A percentile compares a stretch with the other conserved stretches of the same genome.
Evolutionary conservation across 2,113 vertebrate species (phyloP).

Genomic region (Canis aureus): DNA sequence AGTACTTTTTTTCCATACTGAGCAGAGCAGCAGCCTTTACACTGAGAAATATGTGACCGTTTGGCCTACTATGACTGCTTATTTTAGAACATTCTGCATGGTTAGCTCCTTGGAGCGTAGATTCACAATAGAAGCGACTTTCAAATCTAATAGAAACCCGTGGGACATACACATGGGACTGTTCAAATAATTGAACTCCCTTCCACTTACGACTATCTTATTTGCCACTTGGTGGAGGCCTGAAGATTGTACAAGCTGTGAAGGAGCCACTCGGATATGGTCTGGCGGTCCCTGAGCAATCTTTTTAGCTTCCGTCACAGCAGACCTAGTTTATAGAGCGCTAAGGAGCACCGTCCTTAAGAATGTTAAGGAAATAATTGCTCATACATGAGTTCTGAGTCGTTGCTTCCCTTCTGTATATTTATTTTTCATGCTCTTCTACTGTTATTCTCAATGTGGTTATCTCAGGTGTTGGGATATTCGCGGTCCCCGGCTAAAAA

Average conservation of each 20-base stretch:
- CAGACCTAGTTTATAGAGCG: conserved; percentile 44
- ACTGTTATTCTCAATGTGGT: not conserved
- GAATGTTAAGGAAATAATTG: conserved; percentile 47
- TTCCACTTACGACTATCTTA: conserved; percentile 1
- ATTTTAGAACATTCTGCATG: conserved; percentile 13
- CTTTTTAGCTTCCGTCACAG: conserved; percentile 31
- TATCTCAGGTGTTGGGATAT: not conserved
- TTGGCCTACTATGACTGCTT: not conserved
- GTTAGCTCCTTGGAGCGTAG: conserved; percentile 29
- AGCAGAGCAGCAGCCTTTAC: not conserved
- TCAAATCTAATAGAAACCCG: conserved; percentile 39
- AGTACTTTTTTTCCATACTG: not conserved
- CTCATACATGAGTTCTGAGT: conserved; percentile 7
- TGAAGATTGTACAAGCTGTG: conserved; percentile 22
- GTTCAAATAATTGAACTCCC: conserved; percentile 63
- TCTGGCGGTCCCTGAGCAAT: conserved; percentile 56
- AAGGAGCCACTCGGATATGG: conserved; percentile 35
- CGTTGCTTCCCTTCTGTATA: not conserved
- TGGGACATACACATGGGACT: conserved; percentile 8
- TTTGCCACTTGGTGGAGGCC: conserved; percentile 52
- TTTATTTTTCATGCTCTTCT: not conserved
- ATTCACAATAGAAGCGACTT: conserved; percentile 49
- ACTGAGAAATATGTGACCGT: not conserved
- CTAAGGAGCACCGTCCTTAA: conserved; percentile 21
- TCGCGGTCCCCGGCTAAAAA: not conserved